A percentile compares a stretch with the other conserved stretches of the same genome.
Evolutionary conservation across 2,797 vertebrate species (phyloP).

Genomic region (Poeciliopsis paucimaculata): DNA sequence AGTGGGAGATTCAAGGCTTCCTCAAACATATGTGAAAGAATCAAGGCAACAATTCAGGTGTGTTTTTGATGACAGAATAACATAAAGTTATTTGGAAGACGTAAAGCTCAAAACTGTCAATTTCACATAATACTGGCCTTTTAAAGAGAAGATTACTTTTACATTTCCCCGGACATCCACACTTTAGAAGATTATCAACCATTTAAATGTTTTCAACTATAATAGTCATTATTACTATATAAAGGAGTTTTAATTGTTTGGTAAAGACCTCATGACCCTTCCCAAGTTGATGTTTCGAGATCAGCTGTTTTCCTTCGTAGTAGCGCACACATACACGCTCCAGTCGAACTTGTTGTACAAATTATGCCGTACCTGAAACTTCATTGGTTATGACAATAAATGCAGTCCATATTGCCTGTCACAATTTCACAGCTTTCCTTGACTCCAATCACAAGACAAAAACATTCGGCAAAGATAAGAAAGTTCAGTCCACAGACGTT

Average conservation of each 20-base stretch:
- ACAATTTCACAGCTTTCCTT: too few species aligned
- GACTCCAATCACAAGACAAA: neutral
- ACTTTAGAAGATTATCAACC: neutral
- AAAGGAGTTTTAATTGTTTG: neutral
- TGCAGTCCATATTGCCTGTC: neutral
- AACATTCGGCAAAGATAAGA: neutral
- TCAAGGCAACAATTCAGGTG: neutral
- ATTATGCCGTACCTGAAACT: neutral
- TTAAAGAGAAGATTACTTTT: neutral
- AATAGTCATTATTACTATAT: neutral
- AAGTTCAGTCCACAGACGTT: neutral
- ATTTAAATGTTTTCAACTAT: neutral
- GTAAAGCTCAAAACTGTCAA: neutral
- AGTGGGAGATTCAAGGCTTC: neutral
- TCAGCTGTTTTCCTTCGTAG: neutral
- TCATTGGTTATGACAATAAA: neutral
- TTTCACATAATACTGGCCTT: neutral
- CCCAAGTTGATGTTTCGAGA: neutral
- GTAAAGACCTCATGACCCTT: neutral
- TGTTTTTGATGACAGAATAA: neutral
- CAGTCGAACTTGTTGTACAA: neutral
- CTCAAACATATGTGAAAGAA: neutral
- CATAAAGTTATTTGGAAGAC: neutral
- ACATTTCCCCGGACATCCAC: neutral
- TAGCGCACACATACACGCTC: neutral